phyloP scores from a whole-genome alignment of 35 echinoderm and acorn worm species.

The Nesometra sesokonis region DNA sequence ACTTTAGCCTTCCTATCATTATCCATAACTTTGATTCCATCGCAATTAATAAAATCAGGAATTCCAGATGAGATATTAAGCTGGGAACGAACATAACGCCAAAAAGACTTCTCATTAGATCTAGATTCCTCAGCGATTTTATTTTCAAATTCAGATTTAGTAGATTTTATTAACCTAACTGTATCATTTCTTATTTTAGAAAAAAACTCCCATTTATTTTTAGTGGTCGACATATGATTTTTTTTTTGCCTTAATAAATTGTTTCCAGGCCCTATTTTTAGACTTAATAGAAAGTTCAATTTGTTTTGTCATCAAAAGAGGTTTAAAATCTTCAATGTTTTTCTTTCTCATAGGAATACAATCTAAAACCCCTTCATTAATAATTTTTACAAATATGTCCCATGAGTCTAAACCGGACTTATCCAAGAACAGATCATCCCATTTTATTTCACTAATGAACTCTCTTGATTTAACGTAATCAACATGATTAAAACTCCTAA shows the following conservation, averaged over 20 bases:
- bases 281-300: too few species aligned
- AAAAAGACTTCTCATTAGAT: slow-evolving; percentile 23
- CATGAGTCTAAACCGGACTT: not conserved
- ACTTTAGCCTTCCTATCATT: slow-evolving; percentile 11
- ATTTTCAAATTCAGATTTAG: slow-evolving; percentile 25
- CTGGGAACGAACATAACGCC: slow-evolving; percentile 8
- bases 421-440: not conserved
- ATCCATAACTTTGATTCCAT: not conserved
- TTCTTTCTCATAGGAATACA: not conserved
- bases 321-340: not conserved
- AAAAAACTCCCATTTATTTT: not conserved
- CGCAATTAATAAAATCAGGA: not conserved
- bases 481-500: not conserved
- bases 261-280: not conserved
- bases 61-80: not conserved
- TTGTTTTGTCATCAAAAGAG: not conserved
- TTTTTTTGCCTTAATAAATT: not conserved
- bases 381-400: not conserved
- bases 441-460: not conserved
- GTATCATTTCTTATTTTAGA: slow-evolving; percentile 6
- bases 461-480: not conserved
- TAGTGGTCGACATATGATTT: not conserved
- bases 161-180: not conserved
- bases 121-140: slow-evolving; percentile 28
- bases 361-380: not conserved